Evolutionary conservation across 2,888 invertebrate genomes (phyloP), one percentile per base, ranked within the genome.

Genomic region (Tenthredo scrophulariae): DNA sequence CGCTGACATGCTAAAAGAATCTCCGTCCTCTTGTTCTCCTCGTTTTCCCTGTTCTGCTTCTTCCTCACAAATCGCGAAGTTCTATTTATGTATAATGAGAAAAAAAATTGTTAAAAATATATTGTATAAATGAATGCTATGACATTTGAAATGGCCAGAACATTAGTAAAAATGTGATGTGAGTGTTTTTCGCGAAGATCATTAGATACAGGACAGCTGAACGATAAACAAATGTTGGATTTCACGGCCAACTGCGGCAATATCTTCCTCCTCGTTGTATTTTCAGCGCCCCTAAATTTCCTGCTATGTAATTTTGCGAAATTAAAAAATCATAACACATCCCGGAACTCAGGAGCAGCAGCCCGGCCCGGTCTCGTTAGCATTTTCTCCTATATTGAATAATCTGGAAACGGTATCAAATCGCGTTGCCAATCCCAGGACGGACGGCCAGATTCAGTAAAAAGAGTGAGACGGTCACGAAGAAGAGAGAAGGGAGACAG

Each of bases 61-160:
- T 29, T 7, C 18, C 33, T 33, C 5, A 13, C 1, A 33, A 33
- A 74, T 74, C 72, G 43, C 70, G 7, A 33, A 70, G 9, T 72
- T 67, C 72, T 29, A 18, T 26, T 77, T n/a, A 10, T 62, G 46
- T n/a, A 18, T 37, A 29, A 50, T 29, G 46, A 75, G 80, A 74
- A 85, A 50, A 84, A 46, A 43, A 82, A 29, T 10, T 26, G 70
- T 29, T 50, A 79, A 67, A 85, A 54, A 79, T 85, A 85, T 80
- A 50, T 65, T 70, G 80, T 85, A 79, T 70, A 54, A 85, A 79
- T 43, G 85, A 79, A 85, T 70, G 72, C 67, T 75, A 67, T 87
- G 87, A 88, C 86, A 85, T 87, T 89, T 86, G 86, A 88, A 89
- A 87, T 62, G 84, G 88, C 88, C 88, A 86, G 86, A 86, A 89